phyloP scores from a whole-genome alignment of 1,140 invertebrate genomes.

The Akabosia matsudoensis region DNA sequence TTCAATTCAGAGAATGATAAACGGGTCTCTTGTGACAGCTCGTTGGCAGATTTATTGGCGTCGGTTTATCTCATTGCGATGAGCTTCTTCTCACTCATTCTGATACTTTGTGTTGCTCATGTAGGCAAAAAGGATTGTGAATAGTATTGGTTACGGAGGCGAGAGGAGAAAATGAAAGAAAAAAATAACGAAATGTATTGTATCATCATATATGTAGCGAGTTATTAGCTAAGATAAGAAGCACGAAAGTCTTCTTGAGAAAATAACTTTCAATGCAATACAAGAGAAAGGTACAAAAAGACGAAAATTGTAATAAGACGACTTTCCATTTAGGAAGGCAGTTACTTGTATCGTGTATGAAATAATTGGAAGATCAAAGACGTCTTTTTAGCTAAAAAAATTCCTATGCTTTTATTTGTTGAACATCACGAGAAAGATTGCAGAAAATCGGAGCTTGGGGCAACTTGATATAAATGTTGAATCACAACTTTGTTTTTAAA shows the following conservation, averaged over 20 bases:
- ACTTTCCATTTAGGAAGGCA: neutral
- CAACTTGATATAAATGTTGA: neutral
- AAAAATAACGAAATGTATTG: neutral
- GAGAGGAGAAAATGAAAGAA: neutral
- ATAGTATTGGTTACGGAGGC: no score
- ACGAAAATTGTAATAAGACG: neutral
- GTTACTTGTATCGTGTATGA: neutral
- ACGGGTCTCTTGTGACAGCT: constrained; percentile 42
- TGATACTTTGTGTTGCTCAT: neutral
- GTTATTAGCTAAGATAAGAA: neutral
- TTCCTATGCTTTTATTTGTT: neutral
- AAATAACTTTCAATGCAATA: constrained; percentile 13
- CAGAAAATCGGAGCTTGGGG: neutral
- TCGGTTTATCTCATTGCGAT: constrained; percentile 47
- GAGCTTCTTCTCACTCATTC: constrained; percentile 28
- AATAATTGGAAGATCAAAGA: neutral
- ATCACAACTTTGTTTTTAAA: no score
- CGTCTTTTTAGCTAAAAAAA: no score
- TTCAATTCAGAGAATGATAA: constrained; percentile 46
- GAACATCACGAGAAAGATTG: neutral
- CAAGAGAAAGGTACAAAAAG: neutral
- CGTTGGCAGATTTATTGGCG: constrained; percentile 46
- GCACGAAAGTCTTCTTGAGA: neutral
- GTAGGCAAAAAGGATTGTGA: no score
- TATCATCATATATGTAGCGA: neutral